Base-by-base conservation (phyloP, 2,888 invertebrate genomes). In the Parascotia fuliginaria region DNA sequence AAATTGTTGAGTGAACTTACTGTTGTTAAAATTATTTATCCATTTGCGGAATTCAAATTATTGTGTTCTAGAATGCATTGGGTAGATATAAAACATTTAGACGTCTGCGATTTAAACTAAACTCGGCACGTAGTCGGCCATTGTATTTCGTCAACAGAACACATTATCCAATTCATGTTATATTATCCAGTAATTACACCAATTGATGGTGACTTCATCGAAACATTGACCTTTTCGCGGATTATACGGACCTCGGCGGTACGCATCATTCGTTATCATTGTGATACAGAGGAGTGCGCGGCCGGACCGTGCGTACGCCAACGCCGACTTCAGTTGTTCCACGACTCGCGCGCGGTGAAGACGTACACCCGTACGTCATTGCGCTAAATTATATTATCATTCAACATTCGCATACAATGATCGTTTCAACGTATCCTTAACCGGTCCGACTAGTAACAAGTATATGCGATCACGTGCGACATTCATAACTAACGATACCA, bases 191-290 rank as follows among this genome's bases (percentile, higher is more conserved):
- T 61, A 68, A 68, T 68, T 68, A 68, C 58, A 61, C 42, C 68
- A 68, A 68, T 68, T 68, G 71, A 42, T 66, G 82, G 73, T 83
- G 83, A 85, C 84, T 85, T 85, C 87, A 87, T 81, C 80, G 82
- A 88, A 89, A 87, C 90, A 89, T 89, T 89, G 90, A 90, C 89
- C 90, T 89, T 89, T 80, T 81, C 64, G 75, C 71, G 76, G 81
- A 81, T 82, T 81, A 82, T 64, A 68, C 55, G 63, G 69, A 70
- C 75, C 77, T 60, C 68, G 48, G 60, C 69, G 61, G 60, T 58
- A 55, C 63, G 64, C 61, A 64, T 65, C 66, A 57, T 53, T 55
- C 58, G 70, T 72, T 70, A 70, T 71, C 73, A 66, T 42, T 55
- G 46, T 46, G 57, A 53, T 58, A 53, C 53, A 52, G 45, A 54